Base-by-base conservation (phyloP, 2,113 vertebrate species). In the Anoura caudifer region DNA sequence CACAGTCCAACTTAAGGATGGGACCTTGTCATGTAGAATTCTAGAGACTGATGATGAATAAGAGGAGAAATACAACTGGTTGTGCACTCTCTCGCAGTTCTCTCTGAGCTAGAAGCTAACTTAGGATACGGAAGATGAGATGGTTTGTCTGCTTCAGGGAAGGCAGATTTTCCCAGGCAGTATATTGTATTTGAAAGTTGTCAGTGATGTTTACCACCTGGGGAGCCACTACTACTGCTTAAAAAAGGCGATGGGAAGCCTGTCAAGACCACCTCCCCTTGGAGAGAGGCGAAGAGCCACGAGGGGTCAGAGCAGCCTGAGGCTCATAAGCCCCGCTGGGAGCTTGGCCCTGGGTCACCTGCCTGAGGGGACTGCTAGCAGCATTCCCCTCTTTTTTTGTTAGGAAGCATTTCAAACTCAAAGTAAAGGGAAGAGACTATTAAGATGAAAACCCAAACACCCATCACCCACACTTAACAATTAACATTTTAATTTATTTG, bases 131-230 rank as follows among this genome's bases (percentile, higher is more conserved):
- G 50, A 76, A 92, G 47, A 38, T 77, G 59, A 86, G 12, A 31
- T 22, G 75, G 31, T 28, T 83, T 61, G 65, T n/a, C 61, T 84
- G 47, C 41, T 73, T 83, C 1, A 2, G 50, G 47, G 56, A 95
- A 95, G 54, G 33, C 52, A 89, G 73, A 77, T 94, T 90, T 92
- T 88, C 86, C 77, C 45, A 54, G 87, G n/a, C 38, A 61, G 28
- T 61, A 41, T 85, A 12, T 47, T 85, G 15, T 47, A 86, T 56
- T 45, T 75, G 73, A 80, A 94, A 94, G 22, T 63, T 87, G 11
- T 80, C 24, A 20, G 45, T 84, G n/a, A 45, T 67, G 7, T 65
- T 86, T 69, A 41, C 83, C 54, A 14, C 61, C 65, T 81, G 50
- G 50, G 28, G 6, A 43, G 13, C 17, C 52, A 72, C 38, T 93